A percentile compares a stretch with the other conserved stretches of the same genome.
phyloP scores from a whole-genome alignment of 2,888 invertebrate genomes.

The Protodeltote pygarga region DNA sequence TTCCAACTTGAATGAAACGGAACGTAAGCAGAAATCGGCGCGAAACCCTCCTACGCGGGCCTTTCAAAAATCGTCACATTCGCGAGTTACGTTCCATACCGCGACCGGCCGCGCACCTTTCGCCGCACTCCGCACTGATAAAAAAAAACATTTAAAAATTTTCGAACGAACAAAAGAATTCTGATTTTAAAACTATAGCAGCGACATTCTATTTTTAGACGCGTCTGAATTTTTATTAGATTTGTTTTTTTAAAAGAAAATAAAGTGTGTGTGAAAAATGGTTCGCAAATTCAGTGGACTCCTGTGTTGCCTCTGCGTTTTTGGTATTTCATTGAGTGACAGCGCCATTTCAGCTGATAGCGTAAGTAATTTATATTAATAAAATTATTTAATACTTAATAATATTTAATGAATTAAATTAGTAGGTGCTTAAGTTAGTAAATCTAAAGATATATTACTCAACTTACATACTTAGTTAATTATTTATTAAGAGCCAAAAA shows the following conservation, averaged over 20 bases:
- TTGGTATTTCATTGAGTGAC: slow-evolving; percentile 77
- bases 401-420: too few relatives aligned
- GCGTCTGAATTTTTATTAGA: slow-evolving; percentile 10
- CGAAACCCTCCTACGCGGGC: slow-evolving; percentile 86
- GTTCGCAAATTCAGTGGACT: slow-evolving; percentile 79
- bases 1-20: slow-evolving; percentile 60
- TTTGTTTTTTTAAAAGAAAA: slow-evolving; percentile 20
- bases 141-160: slow-evolving; percentile 36
- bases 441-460: too few relatives aligned
- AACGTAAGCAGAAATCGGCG: slow-evolving; percentile 77
- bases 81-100: slow-evolving; percentile 69
- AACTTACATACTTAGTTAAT: too few relatives aligned
- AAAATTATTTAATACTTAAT: slow-evolving; percentile 13
- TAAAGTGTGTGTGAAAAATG: slow-evolving; percentile 63
- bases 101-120: slow-evolving; percentile 76
- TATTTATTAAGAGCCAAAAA: too few relatives aligned
- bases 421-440: too few relatives aligned
- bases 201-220: not conserved
- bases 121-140: slow-evolving; percentile 63
- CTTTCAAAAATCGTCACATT: slow-evolving; percentile 83
- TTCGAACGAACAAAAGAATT: slow-evolving; percentile 27
- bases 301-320: slow-evolving; percentile 77
- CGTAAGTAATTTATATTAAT: slow-evolving; percentile 61
- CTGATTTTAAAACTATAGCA: too few relatives aligned
- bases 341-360: slow-evolving; percentile 80